Evolutionary conservation across 2,888 invertebrate species (phyloP).

Genomic region (Coenonympha arcania): DNA sequence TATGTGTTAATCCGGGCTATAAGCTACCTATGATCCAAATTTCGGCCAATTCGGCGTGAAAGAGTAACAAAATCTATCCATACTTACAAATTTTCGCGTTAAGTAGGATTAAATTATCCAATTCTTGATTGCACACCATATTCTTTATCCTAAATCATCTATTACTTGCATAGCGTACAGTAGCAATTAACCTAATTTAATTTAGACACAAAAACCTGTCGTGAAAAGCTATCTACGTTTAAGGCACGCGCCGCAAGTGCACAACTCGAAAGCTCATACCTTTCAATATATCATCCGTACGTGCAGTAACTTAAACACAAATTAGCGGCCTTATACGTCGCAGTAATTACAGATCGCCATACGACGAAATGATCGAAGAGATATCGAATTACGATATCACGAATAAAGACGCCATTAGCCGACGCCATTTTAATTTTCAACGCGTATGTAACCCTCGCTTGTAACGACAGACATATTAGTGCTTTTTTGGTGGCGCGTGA

Average conservation of each 20-base stretch:
- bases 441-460: not conserved
- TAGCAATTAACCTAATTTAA: not conserved
- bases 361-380: conserved; percentile 14
- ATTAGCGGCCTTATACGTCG: conserved; percentile 14
- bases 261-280: conserved; percentile 3
- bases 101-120: too few species aligned
- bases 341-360: conserved; percentile 15
- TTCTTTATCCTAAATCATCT: too few species aligned
- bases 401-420: conserved; percentile 15
- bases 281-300: conserved; percentile 1
- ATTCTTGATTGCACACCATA: too few species aligned
- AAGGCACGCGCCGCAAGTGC: not conserved
- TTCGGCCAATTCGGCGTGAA: too few species aligned
- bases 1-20: too few species aligned
- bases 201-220: not conserved
- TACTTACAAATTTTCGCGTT: too few species aligned
- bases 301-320: conserved; percentile 17
- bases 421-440: conserved; percentile 18
- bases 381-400: conserved; percentile 17
- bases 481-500: not conserved
- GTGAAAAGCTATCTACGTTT: not conserved
- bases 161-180: not conserved
- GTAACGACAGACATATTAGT: conserved; percentile 4
- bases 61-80: too few species aligned
- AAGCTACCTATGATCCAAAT: too few species aligned